Percentiles rank a stretch among this genome's conserved stretches.
Conservation (phyloP, 2,797 vertebrate species). For the Gadopsis marmoratus region DNA sequence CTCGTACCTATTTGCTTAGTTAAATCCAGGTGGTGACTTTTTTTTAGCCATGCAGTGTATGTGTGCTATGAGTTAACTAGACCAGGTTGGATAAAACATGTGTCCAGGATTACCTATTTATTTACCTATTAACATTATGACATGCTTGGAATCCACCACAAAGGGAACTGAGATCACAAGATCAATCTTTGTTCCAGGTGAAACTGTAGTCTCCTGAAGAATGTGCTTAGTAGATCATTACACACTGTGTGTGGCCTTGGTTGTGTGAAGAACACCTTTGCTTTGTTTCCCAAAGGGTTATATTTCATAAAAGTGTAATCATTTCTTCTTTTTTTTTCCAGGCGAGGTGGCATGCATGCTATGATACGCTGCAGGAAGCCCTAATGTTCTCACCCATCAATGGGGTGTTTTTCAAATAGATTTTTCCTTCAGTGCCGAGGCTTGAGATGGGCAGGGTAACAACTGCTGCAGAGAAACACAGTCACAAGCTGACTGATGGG, state of each 20-base stretch:
- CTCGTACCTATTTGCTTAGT: too few relatives aligned
- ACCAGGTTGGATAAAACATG: not conserved
- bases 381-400: slow-evolving; percentile 28
- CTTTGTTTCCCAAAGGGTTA: not conserved
- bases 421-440: slow-evolving; percentile 34
- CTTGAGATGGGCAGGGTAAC: slow-evolving; percentile 27
- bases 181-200: not conserved
- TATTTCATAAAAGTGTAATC: not conserved
- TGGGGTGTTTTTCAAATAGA: slow-evolving; percentile 21
- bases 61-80: not conserved
- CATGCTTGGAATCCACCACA: not conserved
- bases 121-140: not conserved
- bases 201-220: not conserved
- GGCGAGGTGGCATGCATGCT: not conserved
- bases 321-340: not conserved
- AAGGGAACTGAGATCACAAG: not conserved
- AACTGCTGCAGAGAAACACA: slow-evolving; percentile 52
- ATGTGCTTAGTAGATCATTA: not conserved
- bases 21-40: too few relatives aligned
- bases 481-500: slow-evolving; percentile 49
- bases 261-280: not conserved
- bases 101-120: not conserved
- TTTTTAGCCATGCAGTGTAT: too few relatives aligned
- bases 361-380: slow-evolving; percentile 20
- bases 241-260: not conserved